Evolutionary conservation across 2,797 vertebrate species (phyloP), one percentile per base, ranked within the genome.

Genomic region (Spondyliosoma cantharus): DNA sequence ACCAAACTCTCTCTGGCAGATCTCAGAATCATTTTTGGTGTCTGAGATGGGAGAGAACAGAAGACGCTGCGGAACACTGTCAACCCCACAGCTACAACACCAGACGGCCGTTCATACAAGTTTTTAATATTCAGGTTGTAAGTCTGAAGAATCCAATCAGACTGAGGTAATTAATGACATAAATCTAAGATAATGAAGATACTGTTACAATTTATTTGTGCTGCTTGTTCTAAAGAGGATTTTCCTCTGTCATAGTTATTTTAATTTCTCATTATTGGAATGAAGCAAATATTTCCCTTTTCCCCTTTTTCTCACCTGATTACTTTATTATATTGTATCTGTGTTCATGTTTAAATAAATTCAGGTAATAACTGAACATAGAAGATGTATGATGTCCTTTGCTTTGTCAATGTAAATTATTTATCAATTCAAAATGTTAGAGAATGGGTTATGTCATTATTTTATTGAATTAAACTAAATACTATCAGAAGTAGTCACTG

Each of bases 1-100:
- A 91, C 94, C 52, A 97, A 97, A 85, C 97, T 98, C 42, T 96
- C 96, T n/a, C 90, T 97, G 90, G 95, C 95, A 22, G 97, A 98
- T 85, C 96, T 98, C 82, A 95, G 87, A 83, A 88, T 96, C 79
- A 95, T 98, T 48, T 98, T 98, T 65, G 96, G 96, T 9, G 90
- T 95, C 49, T 95, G 85, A 93, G 57, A 71, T 1, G 46, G 7
- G 13, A 62, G 4, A 22, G 3, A 22, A 46, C 22, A 4, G 15
- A 53, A 19, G 45, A 32, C 0, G 6, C 42, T 17, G 19, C 20
- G 45, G 9, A n/a, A 46, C 32, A 2, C 45, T 57, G 15, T n/a
- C 3, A 45, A 60, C 65, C 14, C 15, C 37, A 53, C 29, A 29
- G 24, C 20, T 46, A 20, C 19, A 32, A 43, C 42, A 60, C 22